Conservation (phyloP, 2,113 vertebrate species). For the Heptranchias perlo region DNA sequence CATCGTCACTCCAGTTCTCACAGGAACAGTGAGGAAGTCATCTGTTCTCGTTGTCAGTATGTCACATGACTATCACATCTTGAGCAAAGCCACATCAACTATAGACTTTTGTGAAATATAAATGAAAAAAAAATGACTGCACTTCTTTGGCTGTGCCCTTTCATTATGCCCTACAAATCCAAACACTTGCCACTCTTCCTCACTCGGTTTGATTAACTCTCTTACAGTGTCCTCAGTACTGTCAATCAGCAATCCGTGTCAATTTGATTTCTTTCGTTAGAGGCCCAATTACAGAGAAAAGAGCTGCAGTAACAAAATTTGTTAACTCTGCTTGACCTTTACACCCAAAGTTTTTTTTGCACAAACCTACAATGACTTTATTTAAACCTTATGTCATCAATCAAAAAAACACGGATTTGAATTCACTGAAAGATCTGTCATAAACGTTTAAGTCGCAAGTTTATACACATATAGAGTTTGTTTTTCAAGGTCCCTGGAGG, state of each 20-base stretch:
- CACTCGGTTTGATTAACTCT: neutral
- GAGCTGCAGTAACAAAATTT: neutral
- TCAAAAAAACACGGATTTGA: slow-evolving; percentile 2
- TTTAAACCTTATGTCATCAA: neutral
- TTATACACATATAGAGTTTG: neutral
- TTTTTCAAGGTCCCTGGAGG: slow-evolving; percentile 14
- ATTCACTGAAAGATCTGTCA: neutral
- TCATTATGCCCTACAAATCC: neutral
- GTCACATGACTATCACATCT: neutral
- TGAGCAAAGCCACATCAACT: neutral
- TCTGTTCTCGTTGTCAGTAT: neutral
- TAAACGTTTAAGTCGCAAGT: neutral
- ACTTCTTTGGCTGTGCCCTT: neutral
- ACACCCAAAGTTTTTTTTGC: neutral
- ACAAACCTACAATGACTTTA: neutral
- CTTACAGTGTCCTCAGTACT: neutral
- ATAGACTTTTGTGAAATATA: neutral
- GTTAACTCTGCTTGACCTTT: neutral
- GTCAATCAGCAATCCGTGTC: neutral
- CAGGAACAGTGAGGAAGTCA: neutral
- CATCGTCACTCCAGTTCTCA: neutral
- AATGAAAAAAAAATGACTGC: neutral
- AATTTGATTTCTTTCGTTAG: neutral
- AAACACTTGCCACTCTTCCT: neutral
- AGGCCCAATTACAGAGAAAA: neutral